These are phyloP conservation scores for Hirtodrosophila histrioides DNA, from an alignment of 2,888 invertebrate genomes.

Conservation along the genomic window DNA sequence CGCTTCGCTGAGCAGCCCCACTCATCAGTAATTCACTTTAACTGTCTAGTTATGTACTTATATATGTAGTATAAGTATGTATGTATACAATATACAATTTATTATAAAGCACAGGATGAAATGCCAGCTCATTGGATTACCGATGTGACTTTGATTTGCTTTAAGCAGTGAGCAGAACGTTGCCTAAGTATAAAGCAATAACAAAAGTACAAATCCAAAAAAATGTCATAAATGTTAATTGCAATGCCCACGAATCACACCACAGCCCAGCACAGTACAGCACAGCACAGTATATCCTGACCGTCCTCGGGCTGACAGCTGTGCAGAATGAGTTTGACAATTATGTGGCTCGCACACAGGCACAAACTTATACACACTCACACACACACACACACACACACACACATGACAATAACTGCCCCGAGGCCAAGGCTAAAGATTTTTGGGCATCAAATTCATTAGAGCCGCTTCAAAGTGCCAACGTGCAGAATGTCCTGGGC, in stretches of 20 bases:
- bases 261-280: constrained; percentile 7
- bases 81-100: constrained; percentile 47
- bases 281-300: constrained; percentile 21
- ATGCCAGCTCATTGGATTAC: constrained; percentile 74
- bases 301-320: constrained; percentile 56
- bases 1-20: constrained; percentile 56
- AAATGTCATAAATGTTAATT: constrained; percentile 78
- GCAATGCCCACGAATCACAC: constrained; percentile 53
- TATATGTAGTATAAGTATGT: constrained; percentile 8
- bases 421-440: constrained; percentile 57
- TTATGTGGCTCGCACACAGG: constrained; percentile 55
- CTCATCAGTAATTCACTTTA: constrained; percentile 79
- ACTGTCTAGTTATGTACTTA: constrained; percentile 56
- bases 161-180: constrained; percentile 33
- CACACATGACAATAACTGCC: constrained; percentile 57
- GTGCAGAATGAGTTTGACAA: constrained; percentile 69
- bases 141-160: constrained; percentile 68
- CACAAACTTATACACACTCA: constrained; percentile 8
- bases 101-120: constrained; percentile 63
- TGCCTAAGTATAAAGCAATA: constrained; percentile 1
- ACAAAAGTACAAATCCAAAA: constrained; percentile 1
- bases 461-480: constrained; percentile 64
- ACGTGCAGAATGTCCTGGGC: constrained; percentile 41
- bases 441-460: constrained; percentile 78
- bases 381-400: constrained; percentile 9